Evolutionary conservation across 92 coral and sea anemone genomes (phyloP), one percentile per base, ranked within the genome.

Genomic region (Palythoa grandiflora): DNA sequence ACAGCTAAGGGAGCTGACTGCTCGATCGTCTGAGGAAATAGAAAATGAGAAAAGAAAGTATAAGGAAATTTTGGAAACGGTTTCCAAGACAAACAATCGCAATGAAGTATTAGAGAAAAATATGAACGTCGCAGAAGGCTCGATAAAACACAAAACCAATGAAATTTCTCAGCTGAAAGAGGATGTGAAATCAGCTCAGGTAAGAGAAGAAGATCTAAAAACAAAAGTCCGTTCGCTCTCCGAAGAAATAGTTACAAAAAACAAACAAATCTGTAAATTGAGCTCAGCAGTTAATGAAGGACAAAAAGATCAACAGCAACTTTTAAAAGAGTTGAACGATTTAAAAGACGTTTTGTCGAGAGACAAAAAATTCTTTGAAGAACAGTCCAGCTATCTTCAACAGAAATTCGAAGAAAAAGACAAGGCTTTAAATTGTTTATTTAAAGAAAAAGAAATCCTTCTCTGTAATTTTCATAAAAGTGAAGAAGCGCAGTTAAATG

Each of bases 21-120:
- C 60, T 52, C 77, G 78, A 36, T 73, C 72, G 79, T 88, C 90
- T 79, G 77, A 79, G 74, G 85, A 78, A 50, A 40, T 38, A 47
- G 71, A 88, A 20, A 71, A 38, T 36, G 86, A 81, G 37, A 81
- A 68, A 44, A 40, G 86, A 17, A 65, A 36, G 38, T 81, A 81
- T 40, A 81, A 81, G 21, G 86, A 81, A 48, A 28, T 81, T 68
- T 19, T 57, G 11, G 61, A 81, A 28, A 52, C 75, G 3, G 44
- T 81, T 52, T 81, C 63, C 44, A 81, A 81, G 12, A 66, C 44
- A 14, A 81, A 66, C 47, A 21, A 5, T 21, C 76, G 86, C 60
- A 81, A n/a, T 1, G 86, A 81, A 51, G 57, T 21, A 35, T 11
- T 81, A 16, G 75, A 81, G 47, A 81, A 21, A 11, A 75, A 66